A percentile compares a stretch with the other conserved stretches of the same genome.
Conservation (phyloP, 1,140 invertebrate genomes). For the Colletes gigas region DNA sequence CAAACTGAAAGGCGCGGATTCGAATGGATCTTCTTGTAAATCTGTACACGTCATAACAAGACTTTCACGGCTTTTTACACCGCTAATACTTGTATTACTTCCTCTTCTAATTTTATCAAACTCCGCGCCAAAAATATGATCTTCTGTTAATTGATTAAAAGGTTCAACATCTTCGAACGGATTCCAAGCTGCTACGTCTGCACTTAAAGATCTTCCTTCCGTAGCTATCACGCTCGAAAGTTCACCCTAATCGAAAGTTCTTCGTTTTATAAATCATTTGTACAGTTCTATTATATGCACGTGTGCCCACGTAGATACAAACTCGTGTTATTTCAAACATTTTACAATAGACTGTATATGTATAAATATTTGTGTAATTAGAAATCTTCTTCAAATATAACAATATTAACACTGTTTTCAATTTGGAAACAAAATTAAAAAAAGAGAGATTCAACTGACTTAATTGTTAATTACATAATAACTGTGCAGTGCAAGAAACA, state of each 20-base stretch:
- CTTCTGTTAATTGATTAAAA: constrained; percentile 90
- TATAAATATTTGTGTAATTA: background rate
- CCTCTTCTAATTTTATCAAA: constrained; percentile 92
- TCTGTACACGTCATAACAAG: constrained; percentile 88
- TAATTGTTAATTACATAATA: background rate
- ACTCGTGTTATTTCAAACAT: background rate
- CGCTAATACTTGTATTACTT: constrained; percentile 91
- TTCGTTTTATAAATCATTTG: background rate
- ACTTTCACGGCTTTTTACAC: constrained; percentile 89
- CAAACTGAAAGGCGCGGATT: constrained; percentile 90
- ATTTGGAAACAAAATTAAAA: background rate
- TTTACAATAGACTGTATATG: background rate
- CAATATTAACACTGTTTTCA: background rate
- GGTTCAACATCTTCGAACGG: constrained; percentile 88
- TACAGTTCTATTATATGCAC: background rate
- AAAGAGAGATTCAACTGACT: background rate
- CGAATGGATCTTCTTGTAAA: constrained; percentile 88
- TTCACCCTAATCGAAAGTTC: constrained; percentile 73
- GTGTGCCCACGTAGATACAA: background rate
- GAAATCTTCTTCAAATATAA: background rate
- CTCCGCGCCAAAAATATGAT: constrained; percentile 92
- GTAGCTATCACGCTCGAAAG: constrained; percentile 77
- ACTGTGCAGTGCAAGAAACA: constrained; percentile 55
- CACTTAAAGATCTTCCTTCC: constrained; percentile 83
- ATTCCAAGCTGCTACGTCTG: constrained; percentile 89